Base-by-base conservation (phyloP, 2,113 vertebrate species). In the Tiliqua scincoides region DNA sequence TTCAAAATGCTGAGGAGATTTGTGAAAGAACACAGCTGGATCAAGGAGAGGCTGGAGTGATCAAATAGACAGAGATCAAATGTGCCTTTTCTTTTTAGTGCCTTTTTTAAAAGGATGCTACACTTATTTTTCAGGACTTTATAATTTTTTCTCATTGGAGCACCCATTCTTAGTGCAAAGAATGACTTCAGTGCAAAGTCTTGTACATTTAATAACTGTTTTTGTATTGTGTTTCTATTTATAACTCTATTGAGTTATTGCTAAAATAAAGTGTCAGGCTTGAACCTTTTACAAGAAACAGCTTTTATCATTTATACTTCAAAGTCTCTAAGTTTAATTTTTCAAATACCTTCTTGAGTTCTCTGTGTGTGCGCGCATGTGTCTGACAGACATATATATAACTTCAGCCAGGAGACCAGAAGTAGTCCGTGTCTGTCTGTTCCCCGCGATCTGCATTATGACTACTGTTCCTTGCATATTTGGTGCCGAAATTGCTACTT, bases 1-100 rank as follows among this genome's bases (percentile, higher is more conserved):
- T 92, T 97, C 68, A 95, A 88, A 74, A 74, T 35, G 12, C 89
- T 97, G 89, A 97, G 95, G 94, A 97, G 91, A 75, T 96, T 94
- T 87, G 89, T 97, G 87, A 95, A 95, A 85, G 95, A 92, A 82
- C 89, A 95, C 68, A 93, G 18, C 71, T 17, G 30, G 52, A 75
- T 37, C 43, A 72, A 23, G 82, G 48, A 89, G 84, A 94, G 83
- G 88, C 57, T 88, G 78, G 14, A 57, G 54, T 57, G 14, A 57
- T 57, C 54, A 57, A 57, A 57, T 17, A 57, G 54, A 18, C 59
- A 76, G 9, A 21, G 8, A n/a, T 30, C 30, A 80, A 65, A 37
- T 10, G 54, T 1, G 30, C n/a, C 25, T 48, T 84, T 32, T 85
- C 72, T 91, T 83, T 62, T 89, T 85, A 5, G 43, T 48, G 43